Base-by-base conservation (phyloP, 1,140 invertebrate genomes). In the Cherax quadricarinatus region DNA sequence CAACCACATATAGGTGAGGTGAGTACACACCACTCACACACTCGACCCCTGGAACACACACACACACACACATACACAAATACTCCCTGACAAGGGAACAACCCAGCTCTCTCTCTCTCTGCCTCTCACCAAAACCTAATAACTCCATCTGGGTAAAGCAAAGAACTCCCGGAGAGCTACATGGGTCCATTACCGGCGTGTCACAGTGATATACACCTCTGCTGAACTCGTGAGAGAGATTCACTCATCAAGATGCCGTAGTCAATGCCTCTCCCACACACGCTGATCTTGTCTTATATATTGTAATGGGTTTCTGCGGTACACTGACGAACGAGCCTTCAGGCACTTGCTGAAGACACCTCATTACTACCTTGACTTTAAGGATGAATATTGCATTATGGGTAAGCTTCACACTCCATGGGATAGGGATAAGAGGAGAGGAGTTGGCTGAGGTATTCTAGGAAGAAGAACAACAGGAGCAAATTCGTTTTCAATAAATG, bases 311-410 rank as follows among this genome's bases (percentile, higher is more conserved):
- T 70, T 70, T 70, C 66, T 70, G 66, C 0, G 66, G 9, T 70
- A 21, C 66, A 18, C 14, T 70, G 66, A 70, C 21, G 66, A 6
- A 70, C 21, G 66, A 21, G 14, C 66, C 21, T 18, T 16, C 66
- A 16, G 66, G 66, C 66, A 21, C 14, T 18, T 18, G 66, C 66
- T 70, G 66, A 70, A 70, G 66, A 70, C 14, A 70, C 14, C 66
- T 70, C 66, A 70, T 70, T 70, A 70, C 66, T 3, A 18, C 5
- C 66, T 70, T 18, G 66, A 70, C 66, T 70, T 70, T 70, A 70
- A 12, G 66, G 66, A 70, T 70, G 66, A 70, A 70, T 70, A 70
- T 70, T 70, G 66, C 66, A 70, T 70, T 70, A 21, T 80, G 49
- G n/a, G 78, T 5, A 30, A 12, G 30, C 78, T 48, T 80, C 9